These are phyloP conservation scores for Drosophila sproati DNA, from an alignment of 1,140 invertebrate species.

Conservation along the genomic window DNA sequence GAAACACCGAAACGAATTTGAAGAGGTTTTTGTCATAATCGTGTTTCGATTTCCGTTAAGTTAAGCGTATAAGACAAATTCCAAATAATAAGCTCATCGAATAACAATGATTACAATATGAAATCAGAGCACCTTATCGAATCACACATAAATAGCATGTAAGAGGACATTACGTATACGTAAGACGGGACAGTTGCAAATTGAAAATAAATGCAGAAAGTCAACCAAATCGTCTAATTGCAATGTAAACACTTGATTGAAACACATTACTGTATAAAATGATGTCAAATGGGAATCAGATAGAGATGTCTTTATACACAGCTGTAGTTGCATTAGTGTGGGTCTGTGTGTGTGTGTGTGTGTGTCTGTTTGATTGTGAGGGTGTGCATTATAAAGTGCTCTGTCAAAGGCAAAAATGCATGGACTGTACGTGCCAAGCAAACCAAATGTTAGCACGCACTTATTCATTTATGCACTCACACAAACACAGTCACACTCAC, in stretches of 20 bases:
- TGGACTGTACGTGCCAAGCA: conserved; percentile 66
- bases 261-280: conserved; percentile 33
- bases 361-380: not conserved
- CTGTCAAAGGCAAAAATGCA: conserved; percentile 75
- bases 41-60: no score
- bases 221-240: conserved; percentile 30
- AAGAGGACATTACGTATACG: conserved; percentile 14
- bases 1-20: no score
- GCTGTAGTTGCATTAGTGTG: not conserved
- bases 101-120: not conserved
- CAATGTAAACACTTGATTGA: conserved; percentile 52
- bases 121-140: conserved; percentile 1
- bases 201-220: conserved; percentile 1
- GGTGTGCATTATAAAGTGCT: conserved; percentile 70
- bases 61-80: not conserved
- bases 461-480: conserved; percentile 53
- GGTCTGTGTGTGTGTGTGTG: conserved; percentile 19
- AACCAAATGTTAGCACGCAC: conserved; percentile 51
- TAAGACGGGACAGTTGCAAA: not conserved
- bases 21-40: no score
- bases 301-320: conserved; percentile 35
- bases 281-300: conserved; percentile 50
- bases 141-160: not conserved
- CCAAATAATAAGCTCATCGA: no score
- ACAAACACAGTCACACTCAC: conserved; percentile 20